Conservation (phyloP, 2,888 invertebrate genomes). For the Tetranychus truncatus region DNA sequence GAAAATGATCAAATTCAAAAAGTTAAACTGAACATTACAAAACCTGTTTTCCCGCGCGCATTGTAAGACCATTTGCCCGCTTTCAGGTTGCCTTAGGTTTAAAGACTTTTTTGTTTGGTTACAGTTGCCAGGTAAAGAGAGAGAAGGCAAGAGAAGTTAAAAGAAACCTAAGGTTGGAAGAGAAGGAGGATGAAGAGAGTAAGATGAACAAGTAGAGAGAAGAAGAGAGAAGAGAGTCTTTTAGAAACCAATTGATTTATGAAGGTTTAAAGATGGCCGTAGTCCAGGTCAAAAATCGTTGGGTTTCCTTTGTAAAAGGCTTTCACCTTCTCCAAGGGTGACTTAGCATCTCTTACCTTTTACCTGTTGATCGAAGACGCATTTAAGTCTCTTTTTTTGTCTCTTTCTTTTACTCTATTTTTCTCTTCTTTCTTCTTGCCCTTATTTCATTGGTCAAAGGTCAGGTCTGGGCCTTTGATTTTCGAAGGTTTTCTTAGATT, state of each 20-base stretch:
- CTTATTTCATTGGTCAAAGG: neutral
- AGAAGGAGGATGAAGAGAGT: neutral
- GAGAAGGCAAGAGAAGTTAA: no score
- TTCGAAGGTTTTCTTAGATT: neutral
- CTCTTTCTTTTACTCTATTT: neutral
- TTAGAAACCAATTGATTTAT: neutral
- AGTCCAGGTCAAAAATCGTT: neutral
- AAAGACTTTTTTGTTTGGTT: neutral
- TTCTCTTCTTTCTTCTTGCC: neutral
- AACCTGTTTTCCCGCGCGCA: neutral
- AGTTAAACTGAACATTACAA: neutral
- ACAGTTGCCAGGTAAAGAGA: neutral
- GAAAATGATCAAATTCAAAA: neutral
- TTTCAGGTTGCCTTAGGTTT: neutral
- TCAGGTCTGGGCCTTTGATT: neutral
- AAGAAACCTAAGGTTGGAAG: neutral
- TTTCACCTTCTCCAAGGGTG: conserved; percentile 1
- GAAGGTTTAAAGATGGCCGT: neutral
- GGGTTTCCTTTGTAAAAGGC: neutral
- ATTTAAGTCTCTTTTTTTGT: neutral
- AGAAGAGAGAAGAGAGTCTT: neutral
- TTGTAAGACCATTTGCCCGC: neutral
- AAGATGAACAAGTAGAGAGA: neutral
- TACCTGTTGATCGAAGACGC: neutral
- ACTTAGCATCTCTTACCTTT: neutral